A percentile compares a stretch with the other conserved stretches of the same genome.
These are phyloP conservation scores for Acrobasis consociella DNA, from an alignment of 2,888 invertebrate genomes.

Conservation along the genomic window DNA sequence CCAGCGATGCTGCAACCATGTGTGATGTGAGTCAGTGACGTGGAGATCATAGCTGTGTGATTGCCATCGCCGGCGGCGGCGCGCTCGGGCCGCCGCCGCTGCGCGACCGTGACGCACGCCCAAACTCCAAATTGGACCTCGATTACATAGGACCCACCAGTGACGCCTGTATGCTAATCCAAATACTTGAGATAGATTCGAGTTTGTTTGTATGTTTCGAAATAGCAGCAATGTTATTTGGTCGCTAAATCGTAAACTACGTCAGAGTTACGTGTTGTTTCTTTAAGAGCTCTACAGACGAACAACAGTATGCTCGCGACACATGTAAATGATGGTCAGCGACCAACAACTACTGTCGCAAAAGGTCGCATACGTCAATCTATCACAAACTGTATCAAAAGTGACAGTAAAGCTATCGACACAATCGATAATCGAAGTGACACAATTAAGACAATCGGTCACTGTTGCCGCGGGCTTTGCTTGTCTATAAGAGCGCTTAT, in stretches of 20 bases:
- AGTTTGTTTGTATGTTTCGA: neutral
- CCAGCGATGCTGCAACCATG: slow-evolving; percentile 16
- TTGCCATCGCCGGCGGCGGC: neutral
- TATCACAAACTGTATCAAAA: no score
- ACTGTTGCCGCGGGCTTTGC: no score
- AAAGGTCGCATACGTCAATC: no score
- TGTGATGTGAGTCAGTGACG: slow-evolving; percentile 6
- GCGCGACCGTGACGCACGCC: slow-evolving; percentile 3
- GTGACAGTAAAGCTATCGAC: no score
- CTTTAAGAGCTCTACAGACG: neutral
- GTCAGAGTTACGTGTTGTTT: neutral
- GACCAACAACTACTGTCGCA: no score
- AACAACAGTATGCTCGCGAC: no score
- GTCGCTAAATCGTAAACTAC: neutral
- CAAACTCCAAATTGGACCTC: neutral
- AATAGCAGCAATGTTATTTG: neutral
- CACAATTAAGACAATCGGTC: no score
- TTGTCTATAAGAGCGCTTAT: no score
- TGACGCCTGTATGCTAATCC: slow-evolving; percentile 1
- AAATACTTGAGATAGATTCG: neutral
- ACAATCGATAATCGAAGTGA: no score
- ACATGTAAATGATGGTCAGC: no score
- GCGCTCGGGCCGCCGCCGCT: slow-evolving; percentile 6
- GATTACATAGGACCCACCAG: neutral
- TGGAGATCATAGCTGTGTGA: neutral